Base-by-base conservation (phyloP, 2,797 vertebrate species). In the Paratrypauchen microcephalus region DNA sequence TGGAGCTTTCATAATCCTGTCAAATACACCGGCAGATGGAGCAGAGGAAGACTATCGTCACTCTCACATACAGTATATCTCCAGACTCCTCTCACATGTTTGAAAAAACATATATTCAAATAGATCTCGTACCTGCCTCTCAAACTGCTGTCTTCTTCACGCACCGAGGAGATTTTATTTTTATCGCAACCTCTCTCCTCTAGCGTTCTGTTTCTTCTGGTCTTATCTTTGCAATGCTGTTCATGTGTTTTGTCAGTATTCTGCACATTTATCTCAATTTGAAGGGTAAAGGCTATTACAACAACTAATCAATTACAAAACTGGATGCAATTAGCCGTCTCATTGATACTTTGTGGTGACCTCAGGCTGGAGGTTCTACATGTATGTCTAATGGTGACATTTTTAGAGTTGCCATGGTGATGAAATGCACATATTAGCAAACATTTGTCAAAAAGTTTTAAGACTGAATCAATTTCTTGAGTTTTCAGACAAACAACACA, bases 21-120 rank as follows among this genome's bases (percentile, higher is more conserved):
- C 12, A 87, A 88, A 91, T 91, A 91, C 82, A 89, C 71, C 71
- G 83, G 75, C 91, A 90, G 88, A 92, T 90, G 91, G 85, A 5
- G 57, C 63, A 57, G 50, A 65, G 21, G 76, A 75, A 80, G 86
- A 89, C 91, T 80, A 86, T 73, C 65, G 77, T 61, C 66, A 84
- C 59, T 67, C 73, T 75, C 73, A 66, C 80, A 92, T 84, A n/a
- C n/a, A n/a, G n/a, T n/a, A 89, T 13, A 4, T 88, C 86, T 90
- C 86, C 65, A 84, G 72, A 69, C 56, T 21, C 55, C 54, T 68
- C 13, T 26, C 54, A 50, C 26, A 65, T 75, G 69, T 3, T 18
- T 36, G 9, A 66, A 12, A 2, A 2, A 48, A 71, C 75, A 19
- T 60, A 66, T 60, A 41, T 28, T 70, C 69, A 78, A 73, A 83